phyloP scores from a whole-genome alignment of 2,113 vertebrate genomes.

The Calidris pugnax region DNA sequence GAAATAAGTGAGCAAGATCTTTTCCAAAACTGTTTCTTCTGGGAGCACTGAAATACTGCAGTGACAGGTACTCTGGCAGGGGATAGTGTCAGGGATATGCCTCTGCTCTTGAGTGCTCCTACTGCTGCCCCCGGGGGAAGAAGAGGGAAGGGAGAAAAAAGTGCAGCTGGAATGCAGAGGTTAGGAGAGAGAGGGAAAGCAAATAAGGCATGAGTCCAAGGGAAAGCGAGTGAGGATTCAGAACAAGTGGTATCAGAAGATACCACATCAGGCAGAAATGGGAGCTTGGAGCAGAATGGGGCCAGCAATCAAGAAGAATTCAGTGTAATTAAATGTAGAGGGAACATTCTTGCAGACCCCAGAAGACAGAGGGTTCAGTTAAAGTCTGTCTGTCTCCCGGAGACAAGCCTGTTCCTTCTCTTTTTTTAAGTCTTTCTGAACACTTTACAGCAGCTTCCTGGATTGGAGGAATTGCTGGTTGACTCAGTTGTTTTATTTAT shows the following conservation, averaged over 20 bases:
- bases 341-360: not conserved
- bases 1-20: not conserved
- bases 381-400: not conserved
- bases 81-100: fast-evolving
- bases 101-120: fast-evolving
- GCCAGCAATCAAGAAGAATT: not conserved
- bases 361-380: not conserved
- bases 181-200: not conserved
- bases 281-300: not conserved
- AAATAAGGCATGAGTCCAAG: not conserved
- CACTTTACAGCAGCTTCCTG: not conserved
- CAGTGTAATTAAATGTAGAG: not conserved
- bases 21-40: not conserved
- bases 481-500: not conserved
- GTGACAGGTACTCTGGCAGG: fast-evolving
- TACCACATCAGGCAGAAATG: not conserved
- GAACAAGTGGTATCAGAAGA: not conserved
- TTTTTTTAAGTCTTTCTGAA: not conserved
- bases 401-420: not conserved
- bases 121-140: not conserved
- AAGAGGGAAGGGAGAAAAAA: not conserved
- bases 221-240: not conserved
- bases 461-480: not conserved
- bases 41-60: not conserved
- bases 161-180: not conserved